Conservation (phyloP, 2,888 invertebrate genomes). For the Brachyopa scutellaris region DNA sequence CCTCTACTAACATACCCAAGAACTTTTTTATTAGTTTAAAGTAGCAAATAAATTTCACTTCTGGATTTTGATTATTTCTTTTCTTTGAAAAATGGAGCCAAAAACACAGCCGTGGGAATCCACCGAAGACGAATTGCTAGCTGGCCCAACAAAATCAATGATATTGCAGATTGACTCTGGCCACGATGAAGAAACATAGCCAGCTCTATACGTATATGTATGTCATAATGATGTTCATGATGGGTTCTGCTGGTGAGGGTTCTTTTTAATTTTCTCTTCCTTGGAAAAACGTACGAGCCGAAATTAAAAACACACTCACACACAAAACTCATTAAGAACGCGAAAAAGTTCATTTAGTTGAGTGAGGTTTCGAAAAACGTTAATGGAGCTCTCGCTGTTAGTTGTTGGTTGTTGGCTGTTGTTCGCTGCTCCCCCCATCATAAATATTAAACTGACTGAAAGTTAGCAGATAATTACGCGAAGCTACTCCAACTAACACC, state of each 20-base stretch:
- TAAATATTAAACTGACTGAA: constrained; percentile 73
- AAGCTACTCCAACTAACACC: constrained; percentile 72
- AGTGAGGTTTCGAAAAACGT: constrained; percentile 73
- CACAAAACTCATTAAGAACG: constrained; percentile 73
- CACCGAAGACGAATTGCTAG: constrained; percentile 49
- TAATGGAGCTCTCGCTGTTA: constrained; percentile 62
- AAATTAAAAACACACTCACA: constrained; percentile 72
- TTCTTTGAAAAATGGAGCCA: constrained; percentile 20
- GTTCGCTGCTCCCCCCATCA: constrained; percentile 69
- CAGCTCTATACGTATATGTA: constrained; percentile 68
- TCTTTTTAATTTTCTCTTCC: constrained; percentile 72
- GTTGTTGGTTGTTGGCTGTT: constrained; percentile 38
- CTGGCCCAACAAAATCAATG: constrained; percentile 64
- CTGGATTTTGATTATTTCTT: constrained; percentile 18
- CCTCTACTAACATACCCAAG: neutral
- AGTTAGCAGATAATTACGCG: constrained; percentile 73
- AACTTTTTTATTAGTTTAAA: constrained; percentile 30
- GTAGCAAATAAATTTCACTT: constrained; percentile 38
- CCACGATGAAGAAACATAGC: constrained; percentile 65
- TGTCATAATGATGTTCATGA: constrained; percentile 68
- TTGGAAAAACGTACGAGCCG: constrained; percentile 69
- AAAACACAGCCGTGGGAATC: constrained; percentile 63
- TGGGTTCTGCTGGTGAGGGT: constrained; percentile 59
- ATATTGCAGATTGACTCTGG: constrained; percentile 69
- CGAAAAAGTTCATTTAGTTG: constrained; percentile 73